Evolutionary conservation across 2,888 invertebrate genomes (phyloP).

Genomic region (Thalpophila matura): DNA sequence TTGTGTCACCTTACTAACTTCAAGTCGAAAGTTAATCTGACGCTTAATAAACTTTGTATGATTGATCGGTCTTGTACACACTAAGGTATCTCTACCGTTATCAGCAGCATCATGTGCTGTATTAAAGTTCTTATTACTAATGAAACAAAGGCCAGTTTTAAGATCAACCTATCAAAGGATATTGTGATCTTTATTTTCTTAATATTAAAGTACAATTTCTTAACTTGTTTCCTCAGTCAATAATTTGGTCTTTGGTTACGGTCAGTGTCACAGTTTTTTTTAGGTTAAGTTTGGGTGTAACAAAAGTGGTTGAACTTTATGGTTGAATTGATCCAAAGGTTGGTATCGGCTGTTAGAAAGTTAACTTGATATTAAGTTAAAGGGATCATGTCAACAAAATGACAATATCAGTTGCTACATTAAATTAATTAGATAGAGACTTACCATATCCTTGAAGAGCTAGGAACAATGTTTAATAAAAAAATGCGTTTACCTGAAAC

Average conservation of each 20-base stretch:
- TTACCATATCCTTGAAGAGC: slow-evolving; percentile 27
- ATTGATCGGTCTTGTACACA: slow-evolving; percentile 76
- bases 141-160: slow-evolving; percentile 62
- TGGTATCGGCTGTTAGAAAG: slow-evolving; percentile 51
- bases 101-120: neutral
- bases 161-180: neutral
- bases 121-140: slow-evolving; percentile 42
- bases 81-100: slow-evolving; percentile 49
- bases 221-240: slow-evolving; percentile 2
- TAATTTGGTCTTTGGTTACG: slow-evolving; percentile 61
- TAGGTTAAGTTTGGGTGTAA: slow-evolving; percentile 69
- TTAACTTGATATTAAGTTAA: slow-evolving; percentile 21
- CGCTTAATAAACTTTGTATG: slow-evolving; percentile 80
- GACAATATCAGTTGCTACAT: neutral
- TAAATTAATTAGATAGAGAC: slow-evolving; percentile 4
- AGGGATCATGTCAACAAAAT: slow-evolving; percentile 9
- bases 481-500: slow-evolving; percentile 57
- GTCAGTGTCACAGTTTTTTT: slow-evolving; percentile 74
- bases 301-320: slow-evolving; percentile 81
- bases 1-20: slow-evolving; percentile 79
- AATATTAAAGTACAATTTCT: slow-evolving; percentile 18
- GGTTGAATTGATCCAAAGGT: slow-evolving; percentile 75
- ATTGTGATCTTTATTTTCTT: slow-evolving; percentile 11
- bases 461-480: neutral
- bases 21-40: slow-evolving; percentile 83